A percentile compares a stretch with the other conserved stretches of the same genome.
Evolutionary conservation across 2,797 vertebrate species (phyloP).

Genomic region (Oceanodroma leucorhoa): DNA sequence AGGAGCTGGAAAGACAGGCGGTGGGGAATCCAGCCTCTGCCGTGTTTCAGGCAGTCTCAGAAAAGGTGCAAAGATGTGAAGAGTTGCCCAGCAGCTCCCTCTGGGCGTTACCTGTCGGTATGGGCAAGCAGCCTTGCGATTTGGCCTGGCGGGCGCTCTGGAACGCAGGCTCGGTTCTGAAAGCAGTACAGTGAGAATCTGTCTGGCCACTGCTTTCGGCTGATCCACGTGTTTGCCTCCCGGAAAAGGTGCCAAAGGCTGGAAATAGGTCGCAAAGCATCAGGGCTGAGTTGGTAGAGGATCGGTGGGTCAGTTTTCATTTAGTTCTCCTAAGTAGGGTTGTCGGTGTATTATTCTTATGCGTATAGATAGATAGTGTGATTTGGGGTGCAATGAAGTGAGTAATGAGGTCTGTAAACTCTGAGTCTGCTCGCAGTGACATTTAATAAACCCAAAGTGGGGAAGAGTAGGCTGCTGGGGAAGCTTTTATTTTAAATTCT

Average conservation of each 20-base stretch:
- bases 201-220: background rate
- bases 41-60: background rate
- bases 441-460: background rate
- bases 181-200: background rate
- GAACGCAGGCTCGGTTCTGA: background rate
- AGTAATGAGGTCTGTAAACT: background rate
- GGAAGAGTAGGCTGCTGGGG: background rate
- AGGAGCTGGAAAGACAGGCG: background rate
- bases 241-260: background rate
- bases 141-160: background rate
- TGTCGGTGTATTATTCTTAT: background rate
- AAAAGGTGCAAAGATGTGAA: background rate
- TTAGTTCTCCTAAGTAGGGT: background rate
- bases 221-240: background rate
- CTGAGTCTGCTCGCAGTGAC: background rate
- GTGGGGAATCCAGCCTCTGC: background rate
- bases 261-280: background rate
- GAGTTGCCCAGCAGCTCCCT: background rate
- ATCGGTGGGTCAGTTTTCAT: background rate
- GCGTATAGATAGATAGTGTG: background rate
- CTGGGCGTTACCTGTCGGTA: background rate
- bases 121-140: background rate
- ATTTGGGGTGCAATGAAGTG: background rate
- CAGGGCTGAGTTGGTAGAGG: background rate
- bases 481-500: background rate